Base-by-base conservation (phyloP, 2,888 invertebrate genomes). In the Lithophane semibrunnea region DNA sequence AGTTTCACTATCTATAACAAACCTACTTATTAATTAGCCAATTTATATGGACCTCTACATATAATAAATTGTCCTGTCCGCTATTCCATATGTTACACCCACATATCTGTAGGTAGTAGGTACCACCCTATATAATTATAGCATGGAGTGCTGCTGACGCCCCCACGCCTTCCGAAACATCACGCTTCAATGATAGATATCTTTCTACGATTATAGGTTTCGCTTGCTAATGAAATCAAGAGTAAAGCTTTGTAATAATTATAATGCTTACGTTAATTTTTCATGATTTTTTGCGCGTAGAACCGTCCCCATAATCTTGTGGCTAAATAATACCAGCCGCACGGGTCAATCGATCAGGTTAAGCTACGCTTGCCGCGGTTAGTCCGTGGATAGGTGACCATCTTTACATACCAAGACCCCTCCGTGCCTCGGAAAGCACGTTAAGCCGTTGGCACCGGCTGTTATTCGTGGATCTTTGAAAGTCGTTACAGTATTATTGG, bases 101-200 rank as follows among this genome's bases (percentile, higher is more conserved):
- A 85, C 69, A 61, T 72, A 73, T 60, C 3, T 49, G 86, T 83
- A 89, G 90, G 88, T 87, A 86, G 84, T 37, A 37, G 37, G 37
- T 86, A n/a, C 90, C 91, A 88, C 90, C 90, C 86, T 76, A 83
- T 73, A 77, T 91, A 92, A 92, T 92, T 92, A 92, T 89, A 89
- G 75, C 68, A 71, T 83, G 65, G 70, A 65, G 12, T 88, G 80
- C 79, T 79, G 69, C 75, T 63, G 71, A 81, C 90, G 90, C 90
- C 90, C 83, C 85, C 81, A 77, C 56, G 68, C 81, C 86, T 84
- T 75, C 74, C 58, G 74, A 79, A 69, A 21, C 79, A 83, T 82
- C 86, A 73, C 69, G 71, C 37, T 52, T 47, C 71, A 63, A 69
- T 82, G 83, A 82, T 85, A 82, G 8, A 73, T 77, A 24, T 66